Base-by-base conservation (phyloP, 2,113 vertebrate species). In the human region DNA sequence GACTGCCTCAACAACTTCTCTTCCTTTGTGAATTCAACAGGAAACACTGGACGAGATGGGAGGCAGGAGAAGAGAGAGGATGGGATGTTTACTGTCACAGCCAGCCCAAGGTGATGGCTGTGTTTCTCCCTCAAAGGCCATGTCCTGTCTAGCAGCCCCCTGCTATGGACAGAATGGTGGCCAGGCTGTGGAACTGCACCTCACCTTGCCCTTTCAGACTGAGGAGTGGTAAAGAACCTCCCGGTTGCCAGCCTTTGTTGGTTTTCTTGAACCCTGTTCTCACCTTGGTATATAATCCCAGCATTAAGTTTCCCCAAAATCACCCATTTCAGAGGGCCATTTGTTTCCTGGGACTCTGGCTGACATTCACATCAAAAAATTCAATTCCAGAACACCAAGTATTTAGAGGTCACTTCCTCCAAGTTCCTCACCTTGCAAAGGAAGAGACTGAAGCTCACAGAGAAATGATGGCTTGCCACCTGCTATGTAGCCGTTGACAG, bases 311-410 rank as follows among this genome's bases (percentile, higher is more conserved):
- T 55, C 40, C 50, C 30, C 61, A 18, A 48, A 25, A 55, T 40
- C 30, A 48, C 35, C 35, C 40, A 23, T 27, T 30, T 11, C 4
- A 50, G 20, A 27, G 32, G 20, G 40, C 2, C 13, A 20, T 32
- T 72, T 32, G 9, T 43, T 84, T 81, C 88, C 61, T 75, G 72
- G 43, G 43, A 75, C 45, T 45, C 5, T 43, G 43, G 64, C 35
- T n/a, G 45, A 73, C 78, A 90, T 68, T 89, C 90, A 84, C 73
- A 68, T 55, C 83, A 59, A 40, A 81, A 94, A 97, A 92, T 40
- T 95, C 43, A 78, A 76, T 93, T 94, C 20, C 0, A 35, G 61
- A 38, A 93, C 84, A 25, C 48, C 9, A 50, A 38, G 83, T 8
- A 14, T 50, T 57, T 25, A 32, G 68, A 61, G 18, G 43, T 13